Evolutionary conservation across 64 coral and sea anemone genomes (phyloP).

Genomic region (Cladopsammia gracilis): DNA sequence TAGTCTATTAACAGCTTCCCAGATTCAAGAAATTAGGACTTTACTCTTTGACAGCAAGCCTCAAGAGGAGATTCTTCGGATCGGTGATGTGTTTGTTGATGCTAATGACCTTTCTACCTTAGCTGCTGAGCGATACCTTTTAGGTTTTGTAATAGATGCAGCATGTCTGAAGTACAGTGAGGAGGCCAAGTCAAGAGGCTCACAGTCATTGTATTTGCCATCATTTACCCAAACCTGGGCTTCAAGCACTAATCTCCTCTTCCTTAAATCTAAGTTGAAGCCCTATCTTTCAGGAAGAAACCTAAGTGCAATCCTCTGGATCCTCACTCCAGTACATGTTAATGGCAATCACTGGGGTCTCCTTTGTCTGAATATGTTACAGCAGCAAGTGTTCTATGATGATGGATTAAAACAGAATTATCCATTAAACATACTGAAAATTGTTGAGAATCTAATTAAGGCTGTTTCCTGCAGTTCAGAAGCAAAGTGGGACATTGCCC

Average conservation of each 20-base stretch:
- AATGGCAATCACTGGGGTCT: conserved; percentile 47
- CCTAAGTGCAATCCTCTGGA: not conserved
- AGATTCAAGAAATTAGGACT: not conserved
- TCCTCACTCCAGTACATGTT: conserved; percentile 31
- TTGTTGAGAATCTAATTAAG: not conserved
- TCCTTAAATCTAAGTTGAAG: not conserved
- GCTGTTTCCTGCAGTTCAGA: not conserved
- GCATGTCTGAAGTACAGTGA: conserved; percentile 29
- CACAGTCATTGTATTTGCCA: not conserved
- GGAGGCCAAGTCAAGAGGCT: not conserved
- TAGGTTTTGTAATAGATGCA: conserved; percentile 32
- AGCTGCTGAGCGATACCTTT: conserved; percentile 18
- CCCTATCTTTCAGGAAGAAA: not conserved
- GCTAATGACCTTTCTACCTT: conserved; percentile 5
- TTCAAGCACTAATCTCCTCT: not conserved
- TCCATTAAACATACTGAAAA: not conserved
- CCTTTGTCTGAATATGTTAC: conserved; percentile 12
- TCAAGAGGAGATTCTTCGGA: not conserved
- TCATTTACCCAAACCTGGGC: not conserved
- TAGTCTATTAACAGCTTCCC: not conserved
- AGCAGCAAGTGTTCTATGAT: not conserved
- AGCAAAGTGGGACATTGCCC: not conserved
- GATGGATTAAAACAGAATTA: conserved; percentile 4
- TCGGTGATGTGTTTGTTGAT: not conserved
- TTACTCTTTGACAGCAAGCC: conserved; percentile 10